Percentiles rank a stretch among this genome's conserved stretches.
phyloP scores from a whole-genome alignment of 2,113 vertebrate species.

The Nipponia nippon region DNA sequence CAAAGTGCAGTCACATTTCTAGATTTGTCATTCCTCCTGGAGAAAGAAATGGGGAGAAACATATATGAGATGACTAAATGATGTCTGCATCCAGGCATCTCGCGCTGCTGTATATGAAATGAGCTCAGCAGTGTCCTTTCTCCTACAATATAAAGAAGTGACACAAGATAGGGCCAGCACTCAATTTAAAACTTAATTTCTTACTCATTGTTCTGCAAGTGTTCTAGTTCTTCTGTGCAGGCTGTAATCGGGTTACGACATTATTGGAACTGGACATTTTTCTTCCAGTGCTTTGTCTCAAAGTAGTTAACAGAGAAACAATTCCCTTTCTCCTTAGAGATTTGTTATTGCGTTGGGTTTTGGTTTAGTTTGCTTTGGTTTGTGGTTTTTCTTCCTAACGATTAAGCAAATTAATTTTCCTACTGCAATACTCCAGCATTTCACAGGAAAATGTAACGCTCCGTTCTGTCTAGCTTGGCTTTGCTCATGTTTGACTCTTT shows the following conservation, averaged over 20 bases:
- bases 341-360: not conserved
- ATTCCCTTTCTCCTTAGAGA: slow-evolving; percentile 16
- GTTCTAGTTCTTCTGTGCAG: slow-evolving; percentile 31
- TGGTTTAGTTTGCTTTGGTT: not conserved
- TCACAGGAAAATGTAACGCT: not conserved
- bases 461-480: not conserved
- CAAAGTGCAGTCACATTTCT: slow-evolving; percentile 79
- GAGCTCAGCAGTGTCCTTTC: slow-evolving; percentile 50
- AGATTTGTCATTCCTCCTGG: slow-evolving; percentile 72
- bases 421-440: not conserved
- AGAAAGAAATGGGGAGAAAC: slow-evolving; percentile 66
- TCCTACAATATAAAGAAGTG: slow-evolving; percentile 6
- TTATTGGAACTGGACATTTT: slow-evolving; percentile 58
- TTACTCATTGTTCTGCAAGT: not conserved
- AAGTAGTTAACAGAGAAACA: slow-evolving; percentile 20
- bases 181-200: slow-evolving; percentile 36
- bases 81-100: slow-evolving; percentile 68
- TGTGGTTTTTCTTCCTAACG: not conserved
- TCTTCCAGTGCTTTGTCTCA: slow-evolving; percentile 48
- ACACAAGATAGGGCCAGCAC: slow-evolving; percentile 31
- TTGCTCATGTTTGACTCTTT: not conserved
- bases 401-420: slow-evolving; percentile 30
- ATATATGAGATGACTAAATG: slow-evolving; percentile 66
- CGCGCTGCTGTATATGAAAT: slow-evolving; percentile 20
- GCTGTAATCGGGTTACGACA: slow-evolving; percentile 50